phyloP scores from a whole-genome alignment of 2,888 invertebrate genomes.

The Agelastica alni region DNA sequence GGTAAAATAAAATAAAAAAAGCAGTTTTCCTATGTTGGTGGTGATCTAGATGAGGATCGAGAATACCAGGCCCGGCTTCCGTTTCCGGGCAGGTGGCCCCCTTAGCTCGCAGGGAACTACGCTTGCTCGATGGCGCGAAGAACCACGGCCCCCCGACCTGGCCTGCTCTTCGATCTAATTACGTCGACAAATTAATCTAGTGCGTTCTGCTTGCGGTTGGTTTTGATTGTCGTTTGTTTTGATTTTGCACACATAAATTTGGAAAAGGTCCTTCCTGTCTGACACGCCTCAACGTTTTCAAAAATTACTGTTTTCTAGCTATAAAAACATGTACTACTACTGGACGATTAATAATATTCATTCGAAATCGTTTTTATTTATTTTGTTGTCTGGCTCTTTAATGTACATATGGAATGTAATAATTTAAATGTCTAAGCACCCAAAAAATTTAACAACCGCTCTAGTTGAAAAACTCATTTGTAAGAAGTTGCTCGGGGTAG shows the following conservation, averaged over 20 bases:
- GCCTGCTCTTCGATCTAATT: conserved; percentile 40
- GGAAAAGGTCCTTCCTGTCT: not conserved
- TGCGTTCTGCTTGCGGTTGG: conserved; percentile 2
- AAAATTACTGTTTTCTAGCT: not conserved
- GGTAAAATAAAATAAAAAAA: too few species aligned
- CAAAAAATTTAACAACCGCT: too few species aligned
- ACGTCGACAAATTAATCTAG: conserved; percentile 17
- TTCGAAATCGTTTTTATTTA: too few species aligned
- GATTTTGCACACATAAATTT: conserved; percentile 20
- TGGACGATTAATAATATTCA: too few species aligned
- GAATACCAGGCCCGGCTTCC: conserved; percentile 53
- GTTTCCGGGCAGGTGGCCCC: conserved; percentile 57
- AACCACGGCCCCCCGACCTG: conserved; percentile 50
- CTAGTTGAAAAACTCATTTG: too few species aligned
- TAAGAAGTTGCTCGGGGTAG: too few species aligned
- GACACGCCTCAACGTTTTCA: conserved; percentile 1
- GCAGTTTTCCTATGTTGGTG: too few species aligned
- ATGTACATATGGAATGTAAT: too few species aligned
- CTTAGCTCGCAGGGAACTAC: conserved; percentile 51
- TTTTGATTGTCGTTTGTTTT: conserved; percentile 17
- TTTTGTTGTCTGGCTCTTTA: too few species aligned
- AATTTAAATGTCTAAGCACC: too few species aligned
- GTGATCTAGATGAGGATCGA: too few species aligned
- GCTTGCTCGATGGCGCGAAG: conserved; percentile 56
- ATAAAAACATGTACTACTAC: too few species aligned